Evolutionary conservation across 2,888 invertebrate species (phyloP).

Genomic region (Chaetoderma sp.): DNA sequence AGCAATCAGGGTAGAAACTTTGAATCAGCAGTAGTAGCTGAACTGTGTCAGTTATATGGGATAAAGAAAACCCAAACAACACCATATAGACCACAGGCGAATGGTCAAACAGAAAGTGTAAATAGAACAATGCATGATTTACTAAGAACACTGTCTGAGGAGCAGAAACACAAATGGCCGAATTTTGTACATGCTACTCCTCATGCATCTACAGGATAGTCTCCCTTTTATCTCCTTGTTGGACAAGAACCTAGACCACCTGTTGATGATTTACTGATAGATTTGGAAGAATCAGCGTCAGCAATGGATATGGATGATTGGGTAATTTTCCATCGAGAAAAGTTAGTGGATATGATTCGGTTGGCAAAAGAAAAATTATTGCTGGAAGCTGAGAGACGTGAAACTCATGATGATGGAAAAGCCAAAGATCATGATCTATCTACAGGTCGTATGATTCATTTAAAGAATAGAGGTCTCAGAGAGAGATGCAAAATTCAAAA

Average conservation of each 20-base stretch:
- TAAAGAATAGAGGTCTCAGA: too few species aligned
- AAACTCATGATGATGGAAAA: too few species aligned
- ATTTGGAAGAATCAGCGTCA: too few species aligned
- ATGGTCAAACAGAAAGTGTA: conserved; percentile 40
- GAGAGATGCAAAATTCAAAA: too few species aligned
- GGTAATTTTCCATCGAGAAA: too few species aligned
- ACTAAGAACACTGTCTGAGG: conserved; percentile 26
- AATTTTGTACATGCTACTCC: conserved; percentile 26
- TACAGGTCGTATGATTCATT: too few species aligned
- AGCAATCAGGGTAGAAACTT: conserved; percentile 38
- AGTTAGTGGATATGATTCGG: too few species aligned
- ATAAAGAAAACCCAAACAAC: conserved; percentile 35
- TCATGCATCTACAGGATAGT: conserved; percentile 17
- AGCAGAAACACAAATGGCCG: conserved; percentile 35
- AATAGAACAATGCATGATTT: conserved; percentile 37
- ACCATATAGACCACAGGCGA: conserved; percentile 38
- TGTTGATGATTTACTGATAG: too few species aligned
- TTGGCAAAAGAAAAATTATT: too few species aligned
- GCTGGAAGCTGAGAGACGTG: too few species aligned
- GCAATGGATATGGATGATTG: too few species aligned
- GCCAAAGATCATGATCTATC: too few species aligned
- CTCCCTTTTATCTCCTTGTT: conserved; percentile 22
- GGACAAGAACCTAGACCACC: conserved; percentile 23
- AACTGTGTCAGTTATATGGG: conserved; percentile 33
- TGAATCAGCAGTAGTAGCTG: conserved; percentile 30